Evolutionary conservation across 2,888 invertebrate genomes (phyloP).

Genomic region (Phragmatobia fuliginosa): DNA sequence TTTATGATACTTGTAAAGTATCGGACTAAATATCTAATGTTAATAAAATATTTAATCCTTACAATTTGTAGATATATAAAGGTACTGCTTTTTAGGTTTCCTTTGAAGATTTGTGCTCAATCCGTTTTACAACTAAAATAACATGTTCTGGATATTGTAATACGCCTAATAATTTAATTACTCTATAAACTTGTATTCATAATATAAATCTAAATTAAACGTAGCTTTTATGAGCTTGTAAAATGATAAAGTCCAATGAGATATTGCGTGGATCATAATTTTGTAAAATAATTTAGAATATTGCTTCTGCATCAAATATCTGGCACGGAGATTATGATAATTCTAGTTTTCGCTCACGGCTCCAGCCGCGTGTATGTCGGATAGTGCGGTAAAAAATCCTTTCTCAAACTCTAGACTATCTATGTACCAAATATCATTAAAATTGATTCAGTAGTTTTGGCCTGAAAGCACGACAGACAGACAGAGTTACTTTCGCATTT

Average conservation of each 20-base stretch:
- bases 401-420: too few relatives aligned
- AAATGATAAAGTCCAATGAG: slow-evolving; percentile 10
- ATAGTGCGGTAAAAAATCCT: too few relatives aligned
- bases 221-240: slow-evolving; percentile 14
- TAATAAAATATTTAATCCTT: too few relatives aligned
- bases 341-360: too few relatives aligned
- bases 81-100: neutral
- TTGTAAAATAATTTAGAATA: neutral
- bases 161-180: slow-evolving; percentile 17
- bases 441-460: too few relatives aligned
- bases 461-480: too few relatives aligned
- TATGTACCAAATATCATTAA: too few relatives aligned
- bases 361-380: too few relatives aligned
- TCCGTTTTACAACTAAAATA: slow-evolving; percentile 7
- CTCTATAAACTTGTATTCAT: slow-evolving; percentile 11
- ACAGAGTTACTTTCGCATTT: too few relatives aligned
- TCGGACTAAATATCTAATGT: neutral
- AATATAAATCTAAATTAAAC: slow-evolving; percentile 21
- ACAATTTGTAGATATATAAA: neutral
- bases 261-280: slow-evolving; percentile 8
- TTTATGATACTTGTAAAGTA: neutral
- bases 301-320: neutral
- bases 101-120: slow-evolving; percentile 5
- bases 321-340: neutral
- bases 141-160: slow-evolving; percentile 10